Evolutionary conservation across 2,113 vertebrate genomes (phyloP), one percentile per base, ranked within the genome.

Genomic region (Pterocles gutturalis): DNA sequence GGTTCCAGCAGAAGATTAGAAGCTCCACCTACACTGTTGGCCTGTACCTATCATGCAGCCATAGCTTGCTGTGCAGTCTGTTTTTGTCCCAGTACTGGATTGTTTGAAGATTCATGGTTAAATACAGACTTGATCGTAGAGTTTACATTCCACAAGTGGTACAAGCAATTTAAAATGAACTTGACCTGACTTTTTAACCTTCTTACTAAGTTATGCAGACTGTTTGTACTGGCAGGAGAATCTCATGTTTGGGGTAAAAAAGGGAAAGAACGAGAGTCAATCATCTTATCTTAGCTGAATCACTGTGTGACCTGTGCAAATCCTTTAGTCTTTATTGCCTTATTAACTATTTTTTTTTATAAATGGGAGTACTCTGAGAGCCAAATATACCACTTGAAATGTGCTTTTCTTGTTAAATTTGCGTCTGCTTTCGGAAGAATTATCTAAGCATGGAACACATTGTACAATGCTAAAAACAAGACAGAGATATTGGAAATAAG

Each of bases 161-260:
- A 75, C n/a, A 69, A 82, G 75, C 24, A 45, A 55, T 83, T 94
- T 89, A 53, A 92, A 89, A 71, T 41, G 7, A 89, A 76, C 65
- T 93, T 53, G 24, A 83, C 45, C 36, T 83, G 75, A 79, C 72
- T 66, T 92, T 94, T 94, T 81, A 90, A 87, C 64, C 67, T 93
- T 75, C 51, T 93, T 81, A 84, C 72, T 51, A 92, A 90, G 53
- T 66, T 89, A 87, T 61, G 60, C 43, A 95, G 71, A 51, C 76
- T 94, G 64, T 78, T 92, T 94, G 22, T 87, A 81, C 48, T 60
- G 85, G 64, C 82, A 86, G 48, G 15, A 73, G 14, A 6, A 66
- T 34, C 20, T 89, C 77, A 81, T 53, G n/a, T 18, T 71, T 81
- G 28, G 70, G 15, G 41, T 57, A 43, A 83, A 86, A 90, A 83